phyloP scores from a whole-genome alignment of 2,888 invertebrate genomes.

The Stenotaenia linearis region DNA sequence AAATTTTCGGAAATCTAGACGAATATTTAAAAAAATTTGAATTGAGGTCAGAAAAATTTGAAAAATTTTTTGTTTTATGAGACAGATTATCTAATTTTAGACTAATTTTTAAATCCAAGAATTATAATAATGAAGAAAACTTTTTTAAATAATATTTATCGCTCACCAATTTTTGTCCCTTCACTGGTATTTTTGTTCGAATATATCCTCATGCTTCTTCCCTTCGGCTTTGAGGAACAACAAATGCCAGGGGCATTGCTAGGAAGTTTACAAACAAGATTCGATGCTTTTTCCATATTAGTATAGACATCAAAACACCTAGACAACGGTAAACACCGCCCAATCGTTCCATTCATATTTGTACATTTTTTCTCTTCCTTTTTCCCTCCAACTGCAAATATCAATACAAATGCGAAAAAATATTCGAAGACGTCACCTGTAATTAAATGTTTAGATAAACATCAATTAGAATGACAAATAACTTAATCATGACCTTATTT shows the following conservation, averaged over 20 bases:
- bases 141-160: too few relatives aligned
- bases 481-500: background rate
- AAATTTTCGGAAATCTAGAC: background rate
- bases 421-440: background rate
- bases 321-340: constrained; percentile 8
- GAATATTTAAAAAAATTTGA: background rate
- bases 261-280: background rate
- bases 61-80: background rate
- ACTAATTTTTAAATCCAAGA: too few relatives aligned
- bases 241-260: background rate
- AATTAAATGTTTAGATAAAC: background rate
- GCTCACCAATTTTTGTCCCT: background rate
- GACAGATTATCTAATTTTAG: too few relatives aligned
- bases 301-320: constrained; percentile 4
- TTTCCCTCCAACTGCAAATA: background rate
- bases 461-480: background rate
- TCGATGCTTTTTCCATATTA: background rate
- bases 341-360: background rate
- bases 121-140: too few relatives aligned
- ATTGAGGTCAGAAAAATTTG: too few relatives aligned
- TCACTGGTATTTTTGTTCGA: background rate
- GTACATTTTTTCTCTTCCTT: background rate
- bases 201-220: background rate
- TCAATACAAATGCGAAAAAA: background rate
- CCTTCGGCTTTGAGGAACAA: background rate